Evolutionary conservation across 2,888 invertebrate species (phyloP).

Genomic region (Chesias legatella): DNA sequence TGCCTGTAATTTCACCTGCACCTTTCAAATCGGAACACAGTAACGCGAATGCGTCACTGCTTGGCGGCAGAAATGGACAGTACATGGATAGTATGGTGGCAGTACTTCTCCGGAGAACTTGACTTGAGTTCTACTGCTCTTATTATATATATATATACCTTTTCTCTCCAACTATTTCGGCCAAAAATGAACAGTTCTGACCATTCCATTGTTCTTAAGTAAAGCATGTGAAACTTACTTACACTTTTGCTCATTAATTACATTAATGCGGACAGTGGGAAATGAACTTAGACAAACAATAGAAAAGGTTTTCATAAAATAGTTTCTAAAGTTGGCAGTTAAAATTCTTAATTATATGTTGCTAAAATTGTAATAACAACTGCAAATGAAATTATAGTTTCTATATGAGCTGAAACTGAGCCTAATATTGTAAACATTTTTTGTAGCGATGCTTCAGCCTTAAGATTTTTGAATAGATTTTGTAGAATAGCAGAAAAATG

Average conservation of each 20-base stretch:
- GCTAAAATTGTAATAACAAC: constrained; percentile 14
- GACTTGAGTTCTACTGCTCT: too few species aligned
- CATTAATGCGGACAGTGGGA: constrained; percentile 72
- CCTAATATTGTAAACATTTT: background rate
- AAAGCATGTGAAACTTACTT: constrained; percentile 65
- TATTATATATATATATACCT: constrained; percentile 16
- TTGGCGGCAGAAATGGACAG: too few species aligned
- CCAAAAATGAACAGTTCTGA: constrained; percentile 47
- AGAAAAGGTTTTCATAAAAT: constrained; percentile 53
- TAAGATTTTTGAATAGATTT: too few species aligned
- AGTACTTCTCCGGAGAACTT: too few species aligned
- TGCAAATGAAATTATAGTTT: constrained; percentile 1
- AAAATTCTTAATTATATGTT: constrained; percentile 35
- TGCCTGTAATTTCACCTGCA: too few species aligned
- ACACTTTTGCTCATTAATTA: constrained; percentile 64
- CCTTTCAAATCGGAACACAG: too few species aligned
- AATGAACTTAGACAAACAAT: constrained; percentile 54
- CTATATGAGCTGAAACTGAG: constrained; percentile 6
- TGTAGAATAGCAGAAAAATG: too few species aligned
- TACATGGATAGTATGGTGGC: too few species aligned
- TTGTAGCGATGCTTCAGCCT: too few species aligned
- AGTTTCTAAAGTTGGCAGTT: constrained; percentile 53
- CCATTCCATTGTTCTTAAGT: constrained; percentile 60
- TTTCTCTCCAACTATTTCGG: constrained; percentile 30
- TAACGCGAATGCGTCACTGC: too few species aligned